Base-by-base conservation (phyloP, 1,140 invertebrate genomes). In the Eciton burchellii region DNA sequence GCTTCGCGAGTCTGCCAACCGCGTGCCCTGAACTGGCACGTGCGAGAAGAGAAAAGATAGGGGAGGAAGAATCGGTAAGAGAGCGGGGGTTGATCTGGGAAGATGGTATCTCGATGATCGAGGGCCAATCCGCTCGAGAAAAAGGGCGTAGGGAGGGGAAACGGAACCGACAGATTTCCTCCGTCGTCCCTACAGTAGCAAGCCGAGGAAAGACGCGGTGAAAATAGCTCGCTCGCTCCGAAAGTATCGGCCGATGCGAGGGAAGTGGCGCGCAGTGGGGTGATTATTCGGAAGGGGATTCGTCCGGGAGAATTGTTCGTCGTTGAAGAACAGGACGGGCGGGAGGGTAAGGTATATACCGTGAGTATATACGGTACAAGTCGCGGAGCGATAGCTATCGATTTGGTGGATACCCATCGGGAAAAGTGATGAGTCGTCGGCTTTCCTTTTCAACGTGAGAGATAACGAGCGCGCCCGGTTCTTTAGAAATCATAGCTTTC, bases 401-500 rank as follows among this genome's bases (percentile, higher is more conserved):
- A 66, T 54, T 68, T 57, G 21, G n/a, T 21, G 14, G 47, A 59
- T n/a, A 45, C 70, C 9, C 56, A 79, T 79, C 41, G 1, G 11
- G 63, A 70, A 70, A 77, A 79, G 52, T 74, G 43, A 68, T 70
- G 26, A 79, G 29, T 56, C 54, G 74, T 77, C 74, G 21, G 21
- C 6, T 79, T 56, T 79, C 12, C 12, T 45, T 68, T 54, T 54
- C 62, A 29, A 21, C 16, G 47, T 47, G 45, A 29, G 21, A 54
- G 19, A 77, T 56, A 77, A 43, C 74, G n/a, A n/a, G n/a, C n/a
- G 62, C 29, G 63, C 16, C 1, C 43, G 24, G 12, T 70, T 29
- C 63, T 68, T 16, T 19, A 45, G 74, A 29, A 56, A 26, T 57
- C 35, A 29, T 77, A n/a, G 56, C 49, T 79, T 70, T 70, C 74